These are phyloP conservation scores for Steatornis caripensis DNA, from an alignment of 2,113 vertebrate genomes.

Conservation along the genomic window DNA sequence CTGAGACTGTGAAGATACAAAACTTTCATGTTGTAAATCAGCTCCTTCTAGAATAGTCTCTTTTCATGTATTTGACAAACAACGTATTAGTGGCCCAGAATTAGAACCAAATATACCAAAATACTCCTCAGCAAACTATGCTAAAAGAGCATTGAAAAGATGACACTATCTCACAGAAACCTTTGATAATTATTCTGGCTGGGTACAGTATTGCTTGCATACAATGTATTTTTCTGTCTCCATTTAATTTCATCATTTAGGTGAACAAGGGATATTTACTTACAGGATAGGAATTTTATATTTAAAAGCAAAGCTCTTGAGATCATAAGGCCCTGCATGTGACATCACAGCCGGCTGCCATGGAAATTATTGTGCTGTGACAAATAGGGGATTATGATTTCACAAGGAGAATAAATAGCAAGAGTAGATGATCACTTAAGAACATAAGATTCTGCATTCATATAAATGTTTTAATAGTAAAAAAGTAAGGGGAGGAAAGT, in stretches of 20 bases:
- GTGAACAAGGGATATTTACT: not conserved
- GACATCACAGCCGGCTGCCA: slow-evolving; percentile 4
- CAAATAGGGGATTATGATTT: slow-evolving; percentile 36
- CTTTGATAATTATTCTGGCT: not conserved
- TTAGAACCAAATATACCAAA: slow-evolving; percentile 45
- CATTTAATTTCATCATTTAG: not conserved
- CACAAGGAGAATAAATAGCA: not conserved
- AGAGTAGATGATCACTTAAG: not conserved
- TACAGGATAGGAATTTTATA: not conserved
- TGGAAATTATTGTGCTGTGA: not conserved
- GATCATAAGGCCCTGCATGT: not conserved
- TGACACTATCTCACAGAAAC: not conserved
- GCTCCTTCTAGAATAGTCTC: slow-evolving; percentile 68
- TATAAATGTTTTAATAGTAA: not conserved
- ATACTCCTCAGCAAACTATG: not conserved
- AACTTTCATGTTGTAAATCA: slow-evolving; percentile 71
- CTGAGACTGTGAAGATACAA: slow-evolving; percentile 14
- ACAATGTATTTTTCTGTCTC: not conserved
- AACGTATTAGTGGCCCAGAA: slow-evolving; percentile 10
- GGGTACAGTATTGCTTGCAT: not conserved
- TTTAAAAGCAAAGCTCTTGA: not conserved
- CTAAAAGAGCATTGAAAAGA: not conserved
- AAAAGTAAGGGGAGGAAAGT: not conserved
- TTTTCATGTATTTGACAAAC: slow-evolving; percentile 40
- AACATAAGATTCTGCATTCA: not conserved